These are phyloP conservation scores for Chaetops frenatus DNA, from an alignment of 2,113 vertebrate genomes.

Conservation along the genomic window DNA sequence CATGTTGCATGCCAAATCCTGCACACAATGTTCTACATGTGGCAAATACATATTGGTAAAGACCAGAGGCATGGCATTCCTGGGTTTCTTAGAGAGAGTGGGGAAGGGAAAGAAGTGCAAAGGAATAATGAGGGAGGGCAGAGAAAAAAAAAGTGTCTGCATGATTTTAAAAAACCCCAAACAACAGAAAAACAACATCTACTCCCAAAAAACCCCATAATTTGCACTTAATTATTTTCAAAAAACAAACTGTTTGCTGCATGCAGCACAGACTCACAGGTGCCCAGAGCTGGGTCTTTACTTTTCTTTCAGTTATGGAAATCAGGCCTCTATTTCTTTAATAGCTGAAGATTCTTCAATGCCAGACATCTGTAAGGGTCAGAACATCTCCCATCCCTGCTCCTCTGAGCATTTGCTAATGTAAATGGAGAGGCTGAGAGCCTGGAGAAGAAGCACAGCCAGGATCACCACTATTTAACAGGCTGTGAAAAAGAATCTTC, in stretches of 20 bases:
- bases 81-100: slow-evolving; percentile 14
- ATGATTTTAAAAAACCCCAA: background rate
- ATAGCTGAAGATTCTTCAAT: background rate
- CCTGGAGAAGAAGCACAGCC: background rate
- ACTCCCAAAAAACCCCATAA: background rate
- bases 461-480: background rate
- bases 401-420: background rate
- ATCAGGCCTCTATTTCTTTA: background rate
- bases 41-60: background rate
- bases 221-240: background rate
- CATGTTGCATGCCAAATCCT: slow-evolving; percentile 41
- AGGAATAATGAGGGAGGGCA: background rate
- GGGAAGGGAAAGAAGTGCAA: background rate
- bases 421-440: background rate
- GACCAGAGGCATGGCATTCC: slow-evolving; percentile 17
- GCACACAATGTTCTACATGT: slow-evolving; percentile 26
- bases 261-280: background rate
- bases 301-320: background rate
- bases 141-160: background rate
- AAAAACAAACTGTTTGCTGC: background rate
- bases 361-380: background rate
- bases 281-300: background rate
- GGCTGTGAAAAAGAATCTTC: background rate
- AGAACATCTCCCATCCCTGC: background rate
- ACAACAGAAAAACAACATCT: background rate